Base-by-base conservation (phyloP, 2,888 invertebrate species). In the Phalera bucephala region DNA sequence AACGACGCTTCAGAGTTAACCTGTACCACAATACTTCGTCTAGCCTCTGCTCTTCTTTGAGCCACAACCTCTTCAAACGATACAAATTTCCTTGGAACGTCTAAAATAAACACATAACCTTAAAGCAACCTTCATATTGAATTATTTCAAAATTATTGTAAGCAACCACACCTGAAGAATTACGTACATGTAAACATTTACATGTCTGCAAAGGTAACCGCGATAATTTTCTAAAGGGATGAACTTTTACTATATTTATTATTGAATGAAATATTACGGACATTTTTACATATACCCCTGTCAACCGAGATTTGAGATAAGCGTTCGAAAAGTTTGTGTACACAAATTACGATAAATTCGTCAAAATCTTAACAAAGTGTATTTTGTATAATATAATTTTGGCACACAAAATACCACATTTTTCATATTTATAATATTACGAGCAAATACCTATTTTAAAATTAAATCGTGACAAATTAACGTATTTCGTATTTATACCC, bases 11-110 rank as follows among this genome's bases (percentile, higher is more conserved):
- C 91, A 0, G 95, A 94, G 60, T 93, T 93, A 1, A 96, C 94
- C 84, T 96, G 95, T 3, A 96, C 92, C 19, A 96, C 79, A 36
- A 96, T 84, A 77, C 94, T 95, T 41, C 92, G 90, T 32, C 79
- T 81, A 0, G 96, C 95, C 72, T 96, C 91, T 1, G 77, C 69
- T 67, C 93, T 91, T 51, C 95, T 91, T 13, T 79, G 76, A 22
- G 82, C 74, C 27, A 94, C 79, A 48, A 93, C 76, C 40, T 93
- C 91, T 41, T 93, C 91, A 74, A 94, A 92, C 3, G 79, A 68
- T 22, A 68, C 45, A 56, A 84, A 83, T 46, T 71, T 82, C 49
- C 64, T 78, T 20, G 67, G 37, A 39, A 58, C 54, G 74, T 78
- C 87, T 87, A 62, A 67, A 78, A 79, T 52, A 52, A 56, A 64